Evolutionary conservation across 2,797 vertebrate species (phyloP), one percentile per base, ranked within the genome.

Genomic region (Gouania willdenowi): DNA sequence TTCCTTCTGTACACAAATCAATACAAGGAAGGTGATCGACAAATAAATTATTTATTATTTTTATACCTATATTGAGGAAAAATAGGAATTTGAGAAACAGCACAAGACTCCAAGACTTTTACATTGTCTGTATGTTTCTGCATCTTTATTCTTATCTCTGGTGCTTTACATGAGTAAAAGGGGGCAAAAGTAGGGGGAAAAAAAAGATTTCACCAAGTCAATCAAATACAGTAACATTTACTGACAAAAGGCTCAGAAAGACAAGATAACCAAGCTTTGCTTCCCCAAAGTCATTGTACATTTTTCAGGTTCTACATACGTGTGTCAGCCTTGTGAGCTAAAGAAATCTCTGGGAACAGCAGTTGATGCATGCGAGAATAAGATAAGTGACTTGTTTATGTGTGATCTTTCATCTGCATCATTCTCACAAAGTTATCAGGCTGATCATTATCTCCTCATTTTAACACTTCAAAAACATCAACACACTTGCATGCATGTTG

Each of bases 161-260:
- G 29, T 56, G 66, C 54, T 57, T 6, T 63, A 61, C 60, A 81
- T 87, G 86, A 82, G 88, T 90, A 86, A 67, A 69, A 71, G n/a
- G 81, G 73, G 79, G 61, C 75, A 77, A 58, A 58, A 68, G 35
- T 41, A 72, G 72, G 76, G 87, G 75, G 65, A 79, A 79, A 73
- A 80, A 47, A 20, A 49, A 43, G 41, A 67, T 50, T 56, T 20
- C 8, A 66, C 61, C 56, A 52, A 77, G 41, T 25, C n/a, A n/a
- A 45, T 71, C 42, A 63, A 65, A 76, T 54, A 49, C 54, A 70
- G n/a, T 17, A 69, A 54, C 51, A 53, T 75, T 71, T 50, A 51
- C 30, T 45, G 49, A 26, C 36, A 28, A 50, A 49, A 15, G 60
- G 33, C 32, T 41, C 42, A 7, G 5, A 56, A 18, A 7, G 20